Evolutionary conservation across 35 echinoderm and acorn worm genomes (phyloP), one percentile per base, ranked within the genome.

Genomic region (Ptychodera flava): DNA sequence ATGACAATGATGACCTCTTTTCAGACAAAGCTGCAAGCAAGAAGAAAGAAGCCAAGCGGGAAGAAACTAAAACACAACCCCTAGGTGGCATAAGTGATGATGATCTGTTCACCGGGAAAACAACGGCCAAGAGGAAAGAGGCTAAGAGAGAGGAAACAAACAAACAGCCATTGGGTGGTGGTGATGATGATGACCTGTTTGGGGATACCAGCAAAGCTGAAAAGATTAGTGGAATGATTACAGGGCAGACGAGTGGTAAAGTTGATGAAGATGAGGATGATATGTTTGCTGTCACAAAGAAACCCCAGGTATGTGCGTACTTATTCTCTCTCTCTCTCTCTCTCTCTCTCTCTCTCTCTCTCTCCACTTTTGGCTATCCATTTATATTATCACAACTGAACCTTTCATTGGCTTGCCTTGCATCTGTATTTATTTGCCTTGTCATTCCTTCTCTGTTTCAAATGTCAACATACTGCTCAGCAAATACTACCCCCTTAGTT

Each of bases 161-260:
- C 6, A 64, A 64, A 64, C 45, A 64, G 22, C 45, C 45, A 64
- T 64, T 64, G 45, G 22, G 22, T 64, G 22, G 22, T 64, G 86
- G 86, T 80, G 86, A 88, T 88, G 86, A n/a, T 12, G 86, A 88
- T 81, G 78, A 88, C 36, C 33, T 88, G 78, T 88, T 88, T 81
- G 86, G 86, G 31, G 86, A 88, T 16, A 28, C 10, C 22, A 64
- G 45, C 22, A 64, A 64, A 64, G 6, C 45, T 12, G 22, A 64
- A n/a, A n/a, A n/a, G n/a, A n/a, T n/a, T n/a, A 64, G 45, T 64
- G 45, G 45, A 64, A 64, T 64, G 45, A 64, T 64, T 6, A 64
- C 6, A 64, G 22, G 45, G 22, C 45, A 64, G 22, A 64, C 45
- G 22, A 64, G 45, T 64, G 45, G 45, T 64, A 64, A 64, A 12